A percentile compares a stretch with the other conserved stretches of the same genome.
Conservation (phyloP, 1,140 invertebrate species). For the Hyposmocoma kahamanoa region DNA sequence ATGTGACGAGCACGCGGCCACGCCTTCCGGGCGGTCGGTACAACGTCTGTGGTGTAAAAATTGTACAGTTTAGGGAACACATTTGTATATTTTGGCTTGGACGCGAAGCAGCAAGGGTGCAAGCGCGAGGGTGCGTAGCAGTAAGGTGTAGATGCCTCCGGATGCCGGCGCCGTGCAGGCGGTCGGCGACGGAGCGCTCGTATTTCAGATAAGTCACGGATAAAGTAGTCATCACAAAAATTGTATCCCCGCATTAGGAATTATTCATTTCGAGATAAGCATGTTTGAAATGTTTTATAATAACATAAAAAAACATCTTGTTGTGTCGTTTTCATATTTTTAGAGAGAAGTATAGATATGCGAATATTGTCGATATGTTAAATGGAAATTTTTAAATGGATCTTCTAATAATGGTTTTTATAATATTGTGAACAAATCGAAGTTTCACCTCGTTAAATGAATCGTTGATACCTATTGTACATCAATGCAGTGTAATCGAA, state of each 20-base stretch:
- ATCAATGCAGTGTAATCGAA: slow-evolving; percentile 57
- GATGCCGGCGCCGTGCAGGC: not conserved
- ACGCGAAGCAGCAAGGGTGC: slow-evolving; percentile 34
- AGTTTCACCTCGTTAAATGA: slow-evolving; percentile 55
- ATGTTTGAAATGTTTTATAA: slow-evolving; percentile 47
- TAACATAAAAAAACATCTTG: slow-evolving; percentile 51
- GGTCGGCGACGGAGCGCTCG: too few relatives aligned
- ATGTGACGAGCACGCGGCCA: not conserved
- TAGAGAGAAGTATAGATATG: slow-evolving; percentile 50
- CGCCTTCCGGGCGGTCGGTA: slow-evolving; percentile 10
- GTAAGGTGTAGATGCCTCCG: not conserved
- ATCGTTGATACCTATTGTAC: slow-evolving; percentile 60
- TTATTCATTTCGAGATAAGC: slow-evolving; percentile 53
- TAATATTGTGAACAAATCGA: slow-evolving; percentile 59
- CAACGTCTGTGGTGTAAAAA: slow-evolving; percentile 43
- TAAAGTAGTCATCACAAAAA: slow-evolving; percentile 62
- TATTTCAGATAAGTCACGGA: slow-evolving; percentile 51
- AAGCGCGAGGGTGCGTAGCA: slow-evolving; percentile 19
- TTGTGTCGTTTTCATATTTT: slow-evolving; percentile 67
- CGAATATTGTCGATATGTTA: slow-evolving; percentile 42
- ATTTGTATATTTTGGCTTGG: slow-evolving; percentile 67
- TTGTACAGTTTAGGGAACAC: slow-evolving; percentile 57
- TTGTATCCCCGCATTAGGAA: slow-evolving; percentile 46
- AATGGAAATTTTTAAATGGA: slow-evolving; percentile 35
- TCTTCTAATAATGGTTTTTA: slow-evolving; percentile 41